Percentiles rank a stretch among this genome's conserved stretches.
Conservation (phyloP, 2,888 invertebrate species). For the Heterodera filipjevi region DNA sequence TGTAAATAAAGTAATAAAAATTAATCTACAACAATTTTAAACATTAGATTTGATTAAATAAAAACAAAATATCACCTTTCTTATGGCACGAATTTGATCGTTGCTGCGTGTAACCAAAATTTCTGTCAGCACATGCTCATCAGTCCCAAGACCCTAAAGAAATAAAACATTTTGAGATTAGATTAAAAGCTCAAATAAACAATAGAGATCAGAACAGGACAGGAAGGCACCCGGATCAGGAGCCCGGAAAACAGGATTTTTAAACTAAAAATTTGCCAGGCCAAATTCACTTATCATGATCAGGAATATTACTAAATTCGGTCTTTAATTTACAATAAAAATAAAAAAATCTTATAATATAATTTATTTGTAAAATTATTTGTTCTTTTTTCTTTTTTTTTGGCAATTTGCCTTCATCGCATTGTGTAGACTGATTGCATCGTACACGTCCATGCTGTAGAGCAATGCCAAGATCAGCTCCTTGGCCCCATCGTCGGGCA, state of each 20-base stretch:
- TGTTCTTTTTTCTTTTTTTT: no score
- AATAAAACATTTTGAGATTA: neutral
- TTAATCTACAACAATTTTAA: neutral
- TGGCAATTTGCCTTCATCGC: constrained; percentile 65
- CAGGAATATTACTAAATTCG: no score
- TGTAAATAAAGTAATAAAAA: no score
- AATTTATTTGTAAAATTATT: no score
- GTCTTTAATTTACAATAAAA: no score
- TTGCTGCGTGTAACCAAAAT: constrained; percentile 85
- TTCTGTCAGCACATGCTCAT: constrained; percentile 83
- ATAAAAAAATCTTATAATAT: no score
- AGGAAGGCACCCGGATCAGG: no score
- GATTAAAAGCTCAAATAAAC: no score
- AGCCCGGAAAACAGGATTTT: no score
- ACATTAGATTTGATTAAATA: neutral
- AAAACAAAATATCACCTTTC: constrained; percentile 37
- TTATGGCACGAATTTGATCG: constrained; percentile 68
- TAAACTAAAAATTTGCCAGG: no score
- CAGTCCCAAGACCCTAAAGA: constrained; percentile 76
- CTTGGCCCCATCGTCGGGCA: constrained; percentile 18
- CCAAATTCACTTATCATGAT: no score
- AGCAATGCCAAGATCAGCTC: constrained; percentile 55
- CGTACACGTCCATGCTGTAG: constrained; percentile 66
- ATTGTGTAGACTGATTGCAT: constrained; percentile 66
- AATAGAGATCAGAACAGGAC: no score